These are phyloP conservation scores for Benthosema pterotum DNA, from an alignment of 2,797 vertebrate species.

Conservation along the genomic window DNA sequence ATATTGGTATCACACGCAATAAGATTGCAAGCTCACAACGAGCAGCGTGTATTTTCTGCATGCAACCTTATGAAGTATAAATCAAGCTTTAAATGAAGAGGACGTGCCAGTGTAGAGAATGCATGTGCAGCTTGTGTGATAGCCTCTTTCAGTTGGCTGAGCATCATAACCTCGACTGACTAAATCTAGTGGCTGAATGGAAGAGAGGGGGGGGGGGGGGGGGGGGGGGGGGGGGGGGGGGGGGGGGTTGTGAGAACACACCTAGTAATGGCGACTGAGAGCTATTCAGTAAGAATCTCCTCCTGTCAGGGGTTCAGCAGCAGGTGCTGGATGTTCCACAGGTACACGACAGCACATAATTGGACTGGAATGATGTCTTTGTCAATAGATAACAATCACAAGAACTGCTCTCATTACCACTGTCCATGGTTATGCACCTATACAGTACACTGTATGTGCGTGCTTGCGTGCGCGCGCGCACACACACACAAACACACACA, in stretches of 20 bases:
- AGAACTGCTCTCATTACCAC: background rate
- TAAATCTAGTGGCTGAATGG: slow-evolving; percentile 27
- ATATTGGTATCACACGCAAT: too few species aligned
- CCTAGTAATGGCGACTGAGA: slow-evolving; percentile 48
- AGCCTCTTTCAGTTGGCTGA: slow-evolving; percentile 58
- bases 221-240: too few species aligned
- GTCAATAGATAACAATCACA: slow-evolving; percentile 1
- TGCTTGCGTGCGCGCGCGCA: too few species aligned
- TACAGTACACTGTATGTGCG: background rate
- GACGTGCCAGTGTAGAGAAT: slow-evolving; percentile 23
- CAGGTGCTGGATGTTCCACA: background rate
- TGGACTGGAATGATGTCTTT: background rate
- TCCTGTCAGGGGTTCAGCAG: background rate
- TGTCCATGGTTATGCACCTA: background rate
- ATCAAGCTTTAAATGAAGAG: slow-evolving; percentile 18
- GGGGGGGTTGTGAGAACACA: slow-evolving; percentile 24
- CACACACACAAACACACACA: slow-evolving; percentile 17
- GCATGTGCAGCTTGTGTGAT: slow-evolving; percentile 43
- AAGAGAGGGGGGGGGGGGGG: background rate
- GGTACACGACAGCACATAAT: background rate
- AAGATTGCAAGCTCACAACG: too few species aligned
- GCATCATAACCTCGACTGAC: slow-evolving; percentile 38
- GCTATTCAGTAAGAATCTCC: slow-evolving; percentile 7
- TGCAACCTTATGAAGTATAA: too few species aligned
- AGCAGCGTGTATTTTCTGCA: too few species aligned